Evolutionary conservation across 2,888 invertebrate genomes (phyloP).

Genomic region (Drosophila fungiperda): DNA sequence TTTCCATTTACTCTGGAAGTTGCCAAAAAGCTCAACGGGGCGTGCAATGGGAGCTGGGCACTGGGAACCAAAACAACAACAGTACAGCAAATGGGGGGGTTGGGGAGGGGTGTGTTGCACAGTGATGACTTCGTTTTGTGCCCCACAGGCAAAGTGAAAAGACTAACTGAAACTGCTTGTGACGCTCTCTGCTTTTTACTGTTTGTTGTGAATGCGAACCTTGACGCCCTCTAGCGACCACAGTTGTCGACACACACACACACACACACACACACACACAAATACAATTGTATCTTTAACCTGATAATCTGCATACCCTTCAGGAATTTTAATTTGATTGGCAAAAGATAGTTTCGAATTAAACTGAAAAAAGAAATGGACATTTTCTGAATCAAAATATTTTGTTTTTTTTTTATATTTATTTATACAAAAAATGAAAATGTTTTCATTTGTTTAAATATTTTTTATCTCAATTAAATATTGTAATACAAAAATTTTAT

Average conservation of each 20-base stretch:
- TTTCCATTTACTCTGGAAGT: slow-evolving; percentile 46
- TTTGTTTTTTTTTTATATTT: too few relatives aligned
- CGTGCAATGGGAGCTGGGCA: slow-evolving; percentile 50
- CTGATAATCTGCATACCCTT: slow-evolving; percentile 36
- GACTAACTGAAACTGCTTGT: slow-evolving; percentile 48
- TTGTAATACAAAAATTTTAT: not conserved
- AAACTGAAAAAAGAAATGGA: not conserved
- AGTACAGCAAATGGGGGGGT: not conserved
- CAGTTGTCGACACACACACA: slow-evolving; percentile 32
- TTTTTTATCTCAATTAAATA: not conserved
- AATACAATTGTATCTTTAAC: slow-evolving; percentile 9
- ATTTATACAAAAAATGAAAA: too few relatives aligned
- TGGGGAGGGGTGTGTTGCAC: not conserved
- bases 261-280: not conserved
- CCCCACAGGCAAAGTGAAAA: slow-evolving; percentile 45
- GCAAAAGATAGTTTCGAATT: slow-evolving; percentile 10
- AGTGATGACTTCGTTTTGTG: slow-evolving; percentile 44
- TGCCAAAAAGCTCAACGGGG: slow-evolving; percentile 63
- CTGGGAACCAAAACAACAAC: slow-evolving; percentile 12
- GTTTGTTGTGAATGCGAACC: slow-evolving; percentile 34
- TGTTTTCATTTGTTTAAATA: too few relatives aligned
- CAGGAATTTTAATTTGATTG: slow-evolving; percentile 21
- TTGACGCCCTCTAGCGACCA: slow-evolving; percentile 54
- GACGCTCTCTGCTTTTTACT: slow-evolving; percentile 29
- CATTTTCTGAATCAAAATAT: too few relatives aligned